A percentile compares a stretch with the other conserved stretches of the same genome.
Evolutionary conservation across 1,140 invertebrate species (phyloP).

Genomic region (Xylocopa sonorina): DNA sequence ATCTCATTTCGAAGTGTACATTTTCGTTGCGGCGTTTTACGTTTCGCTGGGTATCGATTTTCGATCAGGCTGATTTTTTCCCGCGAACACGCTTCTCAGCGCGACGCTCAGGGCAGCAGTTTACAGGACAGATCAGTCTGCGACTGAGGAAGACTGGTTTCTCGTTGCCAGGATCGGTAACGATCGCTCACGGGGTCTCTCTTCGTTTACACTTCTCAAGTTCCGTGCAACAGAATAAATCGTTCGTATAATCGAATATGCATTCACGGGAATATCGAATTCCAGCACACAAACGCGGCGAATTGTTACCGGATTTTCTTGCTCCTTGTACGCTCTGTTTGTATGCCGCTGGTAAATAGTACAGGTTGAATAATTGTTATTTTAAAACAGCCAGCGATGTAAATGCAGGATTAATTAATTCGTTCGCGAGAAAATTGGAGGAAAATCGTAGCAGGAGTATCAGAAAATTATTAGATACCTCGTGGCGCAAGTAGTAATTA

Average conservation of each 20-base stretch:
- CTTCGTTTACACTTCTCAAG: constrained; percentile 28
- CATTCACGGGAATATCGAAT: constrained; percentile 18
- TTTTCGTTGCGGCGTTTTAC: too few relatives aligned
- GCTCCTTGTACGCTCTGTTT: not conserved
- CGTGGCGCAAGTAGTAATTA: not conserved
- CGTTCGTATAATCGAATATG: constrained; percentile 48
- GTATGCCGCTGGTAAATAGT: not conserved
- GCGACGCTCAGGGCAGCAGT: not conserved
- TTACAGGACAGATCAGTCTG: not conserved
- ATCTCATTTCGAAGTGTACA: too few relatives aligned
- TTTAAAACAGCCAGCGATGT: not conserved
- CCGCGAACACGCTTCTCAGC: too few relatives aligned
- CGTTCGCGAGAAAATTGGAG: not conserved
- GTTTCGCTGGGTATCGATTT: too few relatives aligned
- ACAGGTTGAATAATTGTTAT: not conserved
- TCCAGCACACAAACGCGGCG: not conserved
- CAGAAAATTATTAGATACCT: not conserved
- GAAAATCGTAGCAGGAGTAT: not conserved
- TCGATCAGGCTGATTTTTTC: too few relatives aligned
- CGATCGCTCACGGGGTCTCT: not conserved
- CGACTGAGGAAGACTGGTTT: not conserved
- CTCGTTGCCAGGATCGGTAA: not conserved
- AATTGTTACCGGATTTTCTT: constrained; percentile 2
- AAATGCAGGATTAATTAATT: not conserved
- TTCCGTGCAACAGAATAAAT: constrained; percentile 41